A percentile compares a stretch with the other conserved stretches of the same genome.
These are phyloP conservation scores for Haplochromis vanheusdeni DNA, from an alignment of 2,113 vertebrate species.

Conservation along the genomic window DNA sequence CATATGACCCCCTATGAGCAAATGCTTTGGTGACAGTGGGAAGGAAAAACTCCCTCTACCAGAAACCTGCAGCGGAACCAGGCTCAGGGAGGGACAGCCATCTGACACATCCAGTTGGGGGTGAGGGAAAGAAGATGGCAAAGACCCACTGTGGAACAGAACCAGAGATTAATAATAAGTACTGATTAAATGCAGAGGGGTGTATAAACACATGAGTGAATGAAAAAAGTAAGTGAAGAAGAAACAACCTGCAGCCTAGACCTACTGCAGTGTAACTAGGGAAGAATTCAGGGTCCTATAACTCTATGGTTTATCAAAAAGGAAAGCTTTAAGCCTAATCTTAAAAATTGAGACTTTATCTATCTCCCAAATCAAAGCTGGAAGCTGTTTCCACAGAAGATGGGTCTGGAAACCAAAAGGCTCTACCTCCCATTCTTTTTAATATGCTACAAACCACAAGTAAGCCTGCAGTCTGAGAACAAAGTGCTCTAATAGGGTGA, in stretches of 20 bases:
- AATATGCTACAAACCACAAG: neutral
- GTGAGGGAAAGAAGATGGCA: neutral
- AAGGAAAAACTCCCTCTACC: neutral
- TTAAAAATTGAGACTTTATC: neutral
- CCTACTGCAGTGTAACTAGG: neutral
- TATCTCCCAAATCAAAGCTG: neutral
- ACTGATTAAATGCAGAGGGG: neutral
- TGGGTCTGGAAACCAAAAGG: neutral
- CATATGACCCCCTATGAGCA: rapidly evolving
- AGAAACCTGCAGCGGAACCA: neutral
- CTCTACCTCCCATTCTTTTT: neutral
- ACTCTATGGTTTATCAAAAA: neutral
- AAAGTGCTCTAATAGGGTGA: neutral
- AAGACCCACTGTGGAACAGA: neutral
- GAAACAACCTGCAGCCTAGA: neutral
- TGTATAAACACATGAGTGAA: neutral
- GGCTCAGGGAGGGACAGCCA: neutral
- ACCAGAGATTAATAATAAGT: neutral
- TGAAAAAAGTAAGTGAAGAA: neutral
- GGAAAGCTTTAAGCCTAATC: neutral
- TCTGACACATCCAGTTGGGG: neutral
- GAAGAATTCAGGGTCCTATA: neutral
- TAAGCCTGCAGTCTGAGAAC: neutral
- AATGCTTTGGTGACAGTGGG: neutral
- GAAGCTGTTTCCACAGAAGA: neutral